Base-by-base conservation (phyloP, 2,113 vertebrate species). In the Asarcornis scutulata region DNA sequence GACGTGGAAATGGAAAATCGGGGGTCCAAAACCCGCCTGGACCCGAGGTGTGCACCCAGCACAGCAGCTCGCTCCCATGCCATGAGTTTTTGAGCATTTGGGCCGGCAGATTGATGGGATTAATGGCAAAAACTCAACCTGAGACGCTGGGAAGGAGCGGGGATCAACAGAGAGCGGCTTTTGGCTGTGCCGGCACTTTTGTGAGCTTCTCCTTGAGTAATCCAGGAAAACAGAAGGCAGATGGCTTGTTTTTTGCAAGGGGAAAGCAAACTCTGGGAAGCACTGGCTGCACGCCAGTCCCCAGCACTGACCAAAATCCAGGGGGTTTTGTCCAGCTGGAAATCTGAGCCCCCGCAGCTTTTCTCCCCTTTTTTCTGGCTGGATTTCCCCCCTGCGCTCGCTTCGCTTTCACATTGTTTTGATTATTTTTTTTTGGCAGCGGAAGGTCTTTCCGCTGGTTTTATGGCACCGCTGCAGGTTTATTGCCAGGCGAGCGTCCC, bases 401-500 rank as follows among this genome's bases (percentile, higher is more conserved):
- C 32, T 53, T 23, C 0, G 3, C 9, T 38, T 31, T 16, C 9
- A 10, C 53, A 9, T 55, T 27, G 8, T 16, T 29, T 55, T 27
- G 14, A 7, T 38, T 38, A n/a, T 36, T 53, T 53, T 29, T 55
- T 55, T 55, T 55, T 64, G 69, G 48, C 55, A 10, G 55, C 2
- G 5, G 78, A 38, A 67, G 40, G 9, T n/a, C 6, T 89, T 77
- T 69, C 40, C 21, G 3, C 3, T 52, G 3, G 6, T 9, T 26
- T 17, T 0, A 2, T 12, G 67, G 60, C 34, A 7, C 0, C 0
- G 55, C 3, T 62, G 50, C 55, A 20, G 13, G 5, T 9, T n/a
- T 32, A 55, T 9, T 0, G 17, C 76, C 1, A 0, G 0, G 6
- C 0, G 12, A 36, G 29, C 20, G 4, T 8, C 34, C 44, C 1